Conservation (phyloP, 2,888 invertebrate species). For the Erpobdella octoculata region DNA sequence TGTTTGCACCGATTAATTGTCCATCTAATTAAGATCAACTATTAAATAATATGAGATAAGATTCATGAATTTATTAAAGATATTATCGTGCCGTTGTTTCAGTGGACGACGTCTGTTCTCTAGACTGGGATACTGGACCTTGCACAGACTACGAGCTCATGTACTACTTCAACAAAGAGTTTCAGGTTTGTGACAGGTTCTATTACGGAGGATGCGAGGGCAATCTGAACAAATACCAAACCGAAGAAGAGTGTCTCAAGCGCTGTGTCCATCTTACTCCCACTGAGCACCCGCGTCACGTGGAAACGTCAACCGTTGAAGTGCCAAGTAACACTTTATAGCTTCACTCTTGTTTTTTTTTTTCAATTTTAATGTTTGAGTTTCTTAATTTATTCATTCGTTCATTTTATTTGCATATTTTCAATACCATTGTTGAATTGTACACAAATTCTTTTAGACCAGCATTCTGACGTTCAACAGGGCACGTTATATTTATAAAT, state of each 20-base stretch:
- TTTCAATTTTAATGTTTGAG: background rate
- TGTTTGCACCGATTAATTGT: background rate
- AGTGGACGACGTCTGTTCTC: conserved; percentile 55
- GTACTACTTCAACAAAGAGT: conserved; percentile 38
- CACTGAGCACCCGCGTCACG: background rate
- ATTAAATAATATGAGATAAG: too few species aligned
- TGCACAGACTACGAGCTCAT: conserved; percentile 27
- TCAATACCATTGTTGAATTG: background rate
- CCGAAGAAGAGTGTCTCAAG: conserved; percentile 33
- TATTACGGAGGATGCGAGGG: conserved; percentile 83
- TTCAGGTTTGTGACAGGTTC: conserved; percentile 67
- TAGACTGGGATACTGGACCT: background rate
- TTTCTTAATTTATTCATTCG: background rate
- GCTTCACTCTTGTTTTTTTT: background rate
- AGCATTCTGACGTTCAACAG: too few species aligned
- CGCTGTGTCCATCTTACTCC: conserved; percentile 6
- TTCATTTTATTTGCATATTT: background rate
- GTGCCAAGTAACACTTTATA: background rate
- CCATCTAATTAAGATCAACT: background rate
- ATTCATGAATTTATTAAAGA: too few species aligned
- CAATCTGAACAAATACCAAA: conserved; percentile 64
- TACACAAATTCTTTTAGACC: too few species aligned
- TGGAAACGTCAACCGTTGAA: background rate
- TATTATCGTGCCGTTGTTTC: too few species aligned
- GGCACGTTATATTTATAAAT: too few species aligned